A percentile compares a stretch with the other conserved stretches of the same genome.
phyloP scores from a whole-genome alignment of 2,888 invertebrate genomes.

The Standfussiana lucernea region DNA sequence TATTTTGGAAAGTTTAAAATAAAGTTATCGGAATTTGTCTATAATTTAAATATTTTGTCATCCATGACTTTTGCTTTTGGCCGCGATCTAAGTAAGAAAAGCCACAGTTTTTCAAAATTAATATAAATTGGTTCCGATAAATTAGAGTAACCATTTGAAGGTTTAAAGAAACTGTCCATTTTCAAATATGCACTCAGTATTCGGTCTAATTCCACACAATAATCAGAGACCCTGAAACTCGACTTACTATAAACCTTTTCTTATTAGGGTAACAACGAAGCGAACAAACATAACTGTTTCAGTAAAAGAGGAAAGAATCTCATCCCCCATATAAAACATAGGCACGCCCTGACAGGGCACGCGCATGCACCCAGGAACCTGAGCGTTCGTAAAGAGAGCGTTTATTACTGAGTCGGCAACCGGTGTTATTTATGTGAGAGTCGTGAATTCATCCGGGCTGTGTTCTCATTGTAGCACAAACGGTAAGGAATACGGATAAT shows the following conservation, averaged over 20 bases:
- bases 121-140: neutral
- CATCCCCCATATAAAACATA: constrained; percentile 28
- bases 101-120: neutral
- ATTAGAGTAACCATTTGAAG: neutral
- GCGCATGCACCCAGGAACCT: constrained; percentile 41
- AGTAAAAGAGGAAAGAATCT: constrained; percentile 17
- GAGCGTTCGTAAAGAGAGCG: constrained; percentile 50
- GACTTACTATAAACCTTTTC: neutral
- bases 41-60: neutral
- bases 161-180: neutral
- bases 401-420: constrained; percentile 67
- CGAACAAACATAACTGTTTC: constrained; percentile 29
- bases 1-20: constrained; percentile 21
- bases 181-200: neutral
- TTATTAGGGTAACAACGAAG: constrained; percentile 6
- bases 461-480: constrained; percentile 54
- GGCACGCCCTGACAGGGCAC: constrained; percentile 36
- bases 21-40: neutral
- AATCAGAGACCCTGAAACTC: neutral
- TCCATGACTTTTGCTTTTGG: neutral
- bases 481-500: constrained; percentile 23
- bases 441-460: constrained; percentile 63
- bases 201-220: neutral
- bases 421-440: constrained; percentile 73
- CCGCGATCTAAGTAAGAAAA: neutral